phyloP scores from a whole-genome alignment of 2,888 invertebrate genomes.

The Eilema depressum region DNA sequence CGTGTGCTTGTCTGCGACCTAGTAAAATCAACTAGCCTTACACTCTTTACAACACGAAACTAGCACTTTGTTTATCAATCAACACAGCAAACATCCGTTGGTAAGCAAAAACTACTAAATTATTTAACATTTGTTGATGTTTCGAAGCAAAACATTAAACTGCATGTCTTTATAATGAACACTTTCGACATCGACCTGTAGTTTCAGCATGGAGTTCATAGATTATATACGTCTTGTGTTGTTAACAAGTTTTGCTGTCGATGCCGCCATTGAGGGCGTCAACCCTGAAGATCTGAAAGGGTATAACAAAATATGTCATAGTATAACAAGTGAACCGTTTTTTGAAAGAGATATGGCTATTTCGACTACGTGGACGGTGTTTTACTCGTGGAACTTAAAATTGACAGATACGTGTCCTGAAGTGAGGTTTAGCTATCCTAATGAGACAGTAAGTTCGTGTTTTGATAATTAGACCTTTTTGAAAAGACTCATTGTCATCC shows the following conservation, averaged over 20 bases:
- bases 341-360: slow-evolving; percentile 6
- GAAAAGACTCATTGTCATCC: no score
- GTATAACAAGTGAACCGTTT: slow-evolving; percentile 7
- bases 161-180: not conserved
- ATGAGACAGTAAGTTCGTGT: not conserved
- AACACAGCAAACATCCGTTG: slow-evolving; percentile 13
- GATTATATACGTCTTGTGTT: not conserved
- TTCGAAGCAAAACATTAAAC: slow-evolving; percentile 10
- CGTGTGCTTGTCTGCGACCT: no score
- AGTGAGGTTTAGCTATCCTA: not conserved
- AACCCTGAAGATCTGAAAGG: not conserved
- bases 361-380: not conserved
- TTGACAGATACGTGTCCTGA: slow-evolving; percentile 8
- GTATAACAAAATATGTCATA: not conserved
- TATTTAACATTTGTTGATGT: slow-evolving; percentile 15
- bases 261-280: not conserved
- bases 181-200: not conserved
- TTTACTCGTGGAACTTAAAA: slow-evolving; percentile 9
- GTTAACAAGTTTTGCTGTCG: slow-evolving; percentile 1
- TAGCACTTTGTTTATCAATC: not conserved
- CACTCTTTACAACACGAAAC: not conserved
- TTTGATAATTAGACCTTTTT: no score
- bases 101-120: not conserved
- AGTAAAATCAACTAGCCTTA: not conserved
- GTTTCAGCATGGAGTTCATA: not conserved